Evolutionary conservation across 2,888 invertebrate genomes (phyloP).

Genomic region (Spilosoma lubricipeda): DNA sequence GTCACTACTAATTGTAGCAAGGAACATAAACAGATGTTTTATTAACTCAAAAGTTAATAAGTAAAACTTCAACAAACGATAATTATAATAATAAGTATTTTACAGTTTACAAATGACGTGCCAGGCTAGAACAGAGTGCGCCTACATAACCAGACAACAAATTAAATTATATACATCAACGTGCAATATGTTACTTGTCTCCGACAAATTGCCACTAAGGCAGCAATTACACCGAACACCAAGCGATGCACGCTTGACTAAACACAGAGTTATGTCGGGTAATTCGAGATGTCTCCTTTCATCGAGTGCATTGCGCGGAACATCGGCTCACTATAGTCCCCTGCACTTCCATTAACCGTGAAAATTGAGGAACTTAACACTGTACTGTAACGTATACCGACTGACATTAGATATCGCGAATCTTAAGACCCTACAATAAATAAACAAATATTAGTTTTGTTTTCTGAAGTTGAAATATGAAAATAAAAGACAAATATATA

Average conservation of each 20-base stretch:
- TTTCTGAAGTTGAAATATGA: not conserved
- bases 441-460: conserved; percentile 18
- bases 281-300: conserved; percentile 66
- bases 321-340: conserved; percentile 58
- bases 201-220: conserved; percentile 65
- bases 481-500: no score
- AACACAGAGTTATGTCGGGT: conserved; percentile 63
- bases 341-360: conserved; percentile 63
- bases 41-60: no score
- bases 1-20: conserved; percentile 46
- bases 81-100: not conserved
- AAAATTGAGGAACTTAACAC: conserved; percentile 55
- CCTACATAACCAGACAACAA: conserved; percentile 35
- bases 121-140: conserved; percentile 5
- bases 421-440: not conserved
- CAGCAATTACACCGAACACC: conserved; percentile 69
- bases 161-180: conserved; percentile 48
- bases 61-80: not conserved
- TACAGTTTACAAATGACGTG: conserved; percentile 20
- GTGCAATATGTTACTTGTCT: conserved; percentile 52
- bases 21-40: no score
- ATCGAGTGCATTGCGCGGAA: conserved; percentile 63
- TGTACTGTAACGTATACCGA: conserved; percentile 43
- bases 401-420: conserved; percentile 2
- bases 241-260: conserved; percentile 57